Conservation (phyloP, 2,113 vertebrate genomes). For the Tamias sibiricus region DNA sequence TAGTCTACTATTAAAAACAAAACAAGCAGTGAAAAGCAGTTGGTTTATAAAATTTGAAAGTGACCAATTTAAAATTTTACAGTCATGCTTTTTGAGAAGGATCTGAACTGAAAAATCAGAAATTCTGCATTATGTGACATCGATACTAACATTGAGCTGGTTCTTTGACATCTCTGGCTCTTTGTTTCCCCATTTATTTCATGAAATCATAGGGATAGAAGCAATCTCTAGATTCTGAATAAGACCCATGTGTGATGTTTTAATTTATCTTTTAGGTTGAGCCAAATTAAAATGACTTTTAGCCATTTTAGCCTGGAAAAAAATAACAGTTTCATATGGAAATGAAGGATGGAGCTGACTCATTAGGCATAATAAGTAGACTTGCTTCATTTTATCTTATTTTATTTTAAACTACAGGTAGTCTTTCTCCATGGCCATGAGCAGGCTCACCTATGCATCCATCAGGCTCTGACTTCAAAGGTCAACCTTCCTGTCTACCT, state of each 20-base stretch:
- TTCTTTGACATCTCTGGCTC: neutral
- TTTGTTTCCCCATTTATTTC: constrained; percentile 8
- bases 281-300: neutral
- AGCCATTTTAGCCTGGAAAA: neutral
- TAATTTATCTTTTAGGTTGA: neutral
- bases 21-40: neutral
- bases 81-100: neutral
- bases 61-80: constrained; percentile 1
- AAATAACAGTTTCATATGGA: neutral
- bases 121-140: neutral
- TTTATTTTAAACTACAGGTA: neutral
- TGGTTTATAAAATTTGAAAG: constrained; percentile 10
- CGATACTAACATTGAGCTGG: neutral
- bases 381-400: neutral
- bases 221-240: neutral
- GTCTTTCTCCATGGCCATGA: neutral
- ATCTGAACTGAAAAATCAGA: neutral
- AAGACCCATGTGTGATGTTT: neutral
- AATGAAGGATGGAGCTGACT: neutral
- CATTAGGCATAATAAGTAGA: neutral
- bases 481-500: neutral
- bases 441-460: neutral
- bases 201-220: neutral
- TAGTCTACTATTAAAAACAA: constrained; percentile 35
- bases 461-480: neutral